phyloP scores from a whole-genome alignment of 2,888 invertebrate species.

The Sceliomorpha sp. region DNA sequence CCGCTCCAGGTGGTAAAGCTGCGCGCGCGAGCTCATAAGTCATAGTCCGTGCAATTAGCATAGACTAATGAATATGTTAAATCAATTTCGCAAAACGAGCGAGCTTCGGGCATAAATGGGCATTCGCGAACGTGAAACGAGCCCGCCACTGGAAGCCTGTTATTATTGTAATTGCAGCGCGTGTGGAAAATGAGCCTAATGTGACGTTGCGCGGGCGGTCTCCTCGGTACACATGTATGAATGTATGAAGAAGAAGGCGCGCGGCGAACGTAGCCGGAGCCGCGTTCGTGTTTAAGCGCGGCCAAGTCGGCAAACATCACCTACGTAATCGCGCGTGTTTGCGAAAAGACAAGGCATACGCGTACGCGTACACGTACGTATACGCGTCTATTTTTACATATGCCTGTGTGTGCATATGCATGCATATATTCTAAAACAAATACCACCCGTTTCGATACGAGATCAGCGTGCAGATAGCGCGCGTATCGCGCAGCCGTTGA shows the following conservation, averaged over 20 bases:
- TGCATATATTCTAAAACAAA: conserved; percentile 51
- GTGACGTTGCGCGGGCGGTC: conserved; percentile 74
- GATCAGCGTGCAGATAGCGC: conserved; percentile 56
- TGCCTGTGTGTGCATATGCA: conserved; percentile 9
- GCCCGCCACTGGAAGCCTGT: conserved; percentile 68
- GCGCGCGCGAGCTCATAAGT: conserved; percentile 47
- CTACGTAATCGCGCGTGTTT: conserved; percentile 44
- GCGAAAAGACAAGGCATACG: conserved; percentile 44
- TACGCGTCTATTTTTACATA: conserved; percentile 17
- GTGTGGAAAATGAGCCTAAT: conserved; percentile 78
- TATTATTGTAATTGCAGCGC: conserved; percentile 79
- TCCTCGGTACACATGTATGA: conserved; percentile 21
- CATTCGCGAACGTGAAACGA: conserved; percentile 62
- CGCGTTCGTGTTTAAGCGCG: too few species aligned
- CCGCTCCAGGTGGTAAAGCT: conserved; percentile 5
- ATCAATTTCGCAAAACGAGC: conserved; percentile 77
- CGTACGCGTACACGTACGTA: too few species aligned
- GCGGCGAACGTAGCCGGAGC: too few species aligned
- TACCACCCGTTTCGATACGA: conserved; percentile 49
- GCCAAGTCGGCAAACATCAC: conserved; percentile 36
- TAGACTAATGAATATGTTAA: conserved; percentile 79
- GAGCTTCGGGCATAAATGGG: conserved; percentile 63
- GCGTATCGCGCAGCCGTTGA: conserved; percentile 53
- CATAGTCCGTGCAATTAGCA: conserved; percentile 69
- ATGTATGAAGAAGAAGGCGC: too few species aligned